A percentile compares a stretch with the other conserved stretches of the same genome.
Conservation (phyloP, 2,888 invertebrate genomes). For the Iphiclides podalirius region DNA sequence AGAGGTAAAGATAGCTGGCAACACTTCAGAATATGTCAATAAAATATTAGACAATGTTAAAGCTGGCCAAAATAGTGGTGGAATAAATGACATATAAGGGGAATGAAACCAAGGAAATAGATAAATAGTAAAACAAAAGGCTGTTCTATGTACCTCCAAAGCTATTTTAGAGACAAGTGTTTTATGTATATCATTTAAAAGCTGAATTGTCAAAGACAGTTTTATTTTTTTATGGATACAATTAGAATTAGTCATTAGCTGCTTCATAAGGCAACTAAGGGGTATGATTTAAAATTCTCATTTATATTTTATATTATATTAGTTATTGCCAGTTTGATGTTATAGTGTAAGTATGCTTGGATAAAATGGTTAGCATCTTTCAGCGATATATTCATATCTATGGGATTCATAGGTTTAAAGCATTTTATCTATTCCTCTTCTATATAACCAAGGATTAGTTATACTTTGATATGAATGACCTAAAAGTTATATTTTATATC, state of each 20-base stretch:
- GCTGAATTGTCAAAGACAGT: constrained; percentile 71
- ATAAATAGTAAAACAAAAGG: constrained; percentile 69
- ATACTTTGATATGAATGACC: background rate
- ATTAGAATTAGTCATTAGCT: constrained; percentile 60
- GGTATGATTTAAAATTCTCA: constrained; percentile 37
- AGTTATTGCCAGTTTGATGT: constrained; percentile 41
- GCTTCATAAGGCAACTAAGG: constrained; percentile 67
- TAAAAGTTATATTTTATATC: background rate
- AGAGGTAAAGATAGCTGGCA: constrained; percentile 94
- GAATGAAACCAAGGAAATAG: constrained; percentile 38
- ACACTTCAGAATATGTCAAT: constrained; percentile 96
- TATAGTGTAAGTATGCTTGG: constrained; percentile 27
- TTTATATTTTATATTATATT: constrained; percentile 37
- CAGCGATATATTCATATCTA: constrained; percentile 6
- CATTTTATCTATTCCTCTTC: constrained; percentile 9
- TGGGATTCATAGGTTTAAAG: constrained; percentile 14
- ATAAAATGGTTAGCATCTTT: background rate
- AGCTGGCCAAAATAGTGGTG: constrained; percentile 87
- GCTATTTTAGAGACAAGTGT: constrained; percentile 65
- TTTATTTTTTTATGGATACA: constrained; percentile 70
- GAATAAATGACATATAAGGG: constrained; percentile 85
- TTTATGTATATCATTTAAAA: constrained; percentile 60
- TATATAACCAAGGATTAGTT: background rate
- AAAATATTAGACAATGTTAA: constrained; percentile 93
- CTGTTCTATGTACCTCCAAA: constrained; percentile 80